phyloP scores from a whole-genome alignment of 1,140 invertebrate species.

The Bombus difficillimus region DNA sequence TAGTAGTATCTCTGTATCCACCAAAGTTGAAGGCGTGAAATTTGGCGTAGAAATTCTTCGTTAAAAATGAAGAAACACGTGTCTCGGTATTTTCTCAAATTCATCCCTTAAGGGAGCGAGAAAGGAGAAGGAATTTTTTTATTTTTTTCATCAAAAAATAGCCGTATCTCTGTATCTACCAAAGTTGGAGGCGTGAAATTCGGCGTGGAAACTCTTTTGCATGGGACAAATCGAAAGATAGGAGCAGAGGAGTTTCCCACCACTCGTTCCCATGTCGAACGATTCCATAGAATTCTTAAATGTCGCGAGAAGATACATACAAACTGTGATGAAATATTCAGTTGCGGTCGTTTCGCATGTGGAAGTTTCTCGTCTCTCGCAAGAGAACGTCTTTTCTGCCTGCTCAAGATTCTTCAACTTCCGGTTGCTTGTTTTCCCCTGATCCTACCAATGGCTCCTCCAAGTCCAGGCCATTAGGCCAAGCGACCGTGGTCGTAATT shows the following conservation, averaged over 20 bases:
- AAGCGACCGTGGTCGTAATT: neutral
- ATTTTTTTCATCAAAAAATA: too few relatives aligned
- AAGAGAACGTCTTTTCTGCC: neutral
- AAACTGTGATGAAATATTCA: neutral
- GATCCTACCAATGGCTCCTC: too few relatives aligned
- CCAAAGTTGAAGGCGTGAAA: rapidly evolving
- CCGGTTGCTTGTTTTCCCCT: neutral
- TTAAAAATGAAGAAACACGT: too few relatives aligned
- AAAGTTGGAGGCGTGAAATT: too few relatives aligned
- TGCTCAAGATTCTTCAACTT: neutral
- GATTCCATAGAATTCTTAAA: neutral
- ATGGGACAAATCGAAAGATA: too few relatives aligned
- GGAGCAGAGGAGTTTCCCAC: too few relatives aligned
- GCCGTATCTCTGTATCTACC: too few relatives aligned
- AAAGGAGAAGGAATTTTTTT: too few relatives aligned
- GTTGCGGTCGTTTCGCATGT: too few relatives aligned
- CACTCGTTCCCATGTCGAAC: rapidly evolving
- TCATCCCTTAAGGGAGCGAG: too few relatives aligned
- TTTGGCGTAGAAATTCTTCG: rapidly evolving
- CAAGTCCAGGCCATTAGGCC: neutral
- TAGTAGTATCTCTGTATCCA: rapidly evolving
- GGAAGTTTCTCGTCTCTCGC: neutral
- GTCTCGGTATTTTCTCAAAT: too few relatives aligned
- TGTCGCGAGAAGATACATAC: neutral
- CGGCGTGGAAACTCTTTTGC: too few relatives aligned